These are phyloP conservation scores for Onychomys torridus DNA, from an alignment of 2,797 vertebrate species.

Conservation along the genomic window DNA sequence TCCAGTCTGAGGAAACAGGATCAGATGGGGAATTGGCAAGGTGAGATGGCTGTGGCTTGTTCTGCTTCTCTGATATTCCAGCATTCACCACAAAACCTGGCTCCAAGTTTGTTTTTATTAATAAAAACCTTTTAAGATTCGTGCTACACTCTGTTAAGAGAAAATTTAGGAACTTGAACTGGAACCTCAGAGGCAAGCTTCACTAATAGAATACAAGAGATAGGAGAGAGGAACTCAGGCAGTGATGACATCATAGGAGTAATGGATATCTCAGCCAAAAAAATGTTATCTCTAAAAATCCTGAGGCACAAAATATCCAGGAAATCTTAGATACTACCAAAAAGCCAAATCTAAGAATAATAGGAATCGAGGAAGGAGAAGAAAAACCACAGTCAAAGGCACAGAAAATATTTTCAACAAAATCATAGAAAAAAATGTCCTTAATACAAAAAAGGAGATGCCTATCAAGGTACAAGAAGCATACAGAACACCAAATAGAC, in stretches of 20 bases:
- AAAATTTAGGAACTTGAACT: not conserved
- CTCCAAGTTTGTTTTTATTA: no score
- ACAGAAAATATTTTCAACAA: not conserved
- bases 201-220: not conserved
- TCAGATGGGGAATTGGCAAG: no score
- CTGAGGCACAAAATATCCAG: not conserved
- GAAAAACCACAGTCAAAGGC: not conserved
- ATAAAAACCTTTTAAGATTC: no score
- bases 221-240: not conserved
- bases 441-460: not conserved
- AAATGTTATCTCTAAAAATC: not conserved
- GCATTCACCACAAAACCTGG: no score
- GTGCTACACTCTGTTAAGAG: no score
- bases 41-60: no score
- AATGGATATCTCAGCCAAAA: not conserved
- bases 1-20: no score
- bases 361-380: not conserved
- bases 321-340: not conserved
- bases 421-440: not conserved
- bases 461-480: not conserved
- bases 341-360: not conserved
- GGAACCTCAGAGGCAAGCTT: not conserved
- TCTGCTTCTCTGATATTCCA: no score
- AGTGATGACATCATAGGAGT: not conserved
- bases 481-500: not conserved